Evolutionary conservation across 1,140 invertebrate genomes (phyloP).

Genomic region (Pristionchus pacificus): DNA sequence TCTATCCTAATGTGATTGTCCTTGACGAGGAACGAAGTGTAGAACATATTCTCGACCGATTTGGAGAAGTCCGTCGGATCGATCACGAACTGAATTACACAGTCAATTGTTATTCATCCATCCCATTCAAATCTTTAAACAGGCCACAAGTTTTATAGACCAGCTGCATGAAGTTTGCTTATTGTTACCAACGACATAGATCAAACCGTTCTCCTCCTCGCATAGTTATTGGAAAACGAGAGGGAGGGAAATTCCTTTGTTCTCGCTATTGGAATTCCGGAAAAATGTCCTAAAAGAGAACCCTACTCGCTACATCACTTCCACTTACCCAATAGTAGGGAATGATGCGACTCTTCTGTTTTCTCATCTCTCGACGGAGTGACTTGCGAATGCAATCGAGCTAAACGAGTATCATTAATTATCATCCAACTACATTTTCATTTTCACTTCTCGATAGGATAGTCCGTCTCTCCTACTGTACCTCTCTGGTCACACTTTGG

Average conservation of each 20-base stretch:
- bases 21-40: background rate
- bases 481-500: background rate
- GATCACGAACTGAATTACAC: slow-evolving; percentile 1
- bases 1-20: background rate
- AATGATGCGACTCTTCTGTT: background rate
- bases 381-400: background rate
- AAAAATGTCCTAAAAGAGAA: too few relatives aligned
- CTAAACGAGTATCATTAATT: background rate
- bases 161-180: too few relatives aligned
- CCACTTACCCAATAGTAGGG: background rate
- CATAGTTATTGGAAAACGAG: too few relatives aligned
- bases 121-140: too few relatives aligned
- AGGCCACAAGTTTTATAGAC: too few relatives aligned
- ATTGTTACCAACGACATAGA: too few relatives aligned
- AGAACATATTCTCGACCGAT: background rate
- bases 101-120: too few relatives aligned
- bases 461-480: background rate
- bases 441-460: background rate
- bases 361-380: background rate
- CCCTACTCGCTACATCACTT: too few relatives aligned
- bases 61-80: background rate
- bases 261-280: too few relatives aligned
- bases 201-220: too few relatives aligned
- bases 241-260: too few relatives aligned
- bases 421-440: background rate